Percentiles rank a stretch among this genome's conserved stretches.
Evolutionary conservation across 2,113 vertebrate species (phyloP).

Genomic region (Mustelus asterias): DNA sequence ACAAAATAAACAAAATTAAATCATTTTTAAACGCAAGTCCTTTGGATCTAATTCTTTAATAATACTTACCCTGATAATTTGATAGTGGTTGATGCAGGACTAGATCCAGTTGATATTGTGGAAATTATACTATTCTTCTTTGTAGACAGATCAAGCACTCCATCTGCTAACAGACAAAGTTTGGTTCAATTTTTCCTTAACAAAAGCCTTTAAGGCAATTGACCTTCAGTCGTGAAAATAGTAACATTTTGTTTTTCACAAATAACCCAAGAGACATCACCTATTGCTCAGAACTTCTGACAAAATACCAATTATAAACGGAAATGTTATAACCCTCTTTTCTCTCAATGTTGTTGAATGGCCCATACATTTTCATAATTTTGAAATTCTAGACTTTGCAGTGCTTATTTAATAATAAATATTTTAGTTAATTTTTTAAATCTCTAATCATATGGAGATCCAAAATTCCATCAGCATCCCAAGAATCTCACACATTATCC

Average conservation of each 20-base stretch:
- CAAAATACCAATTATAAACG: not conserved
- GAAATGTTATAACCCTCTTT: not conserved
- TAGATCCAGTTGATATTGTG: conserved; percentile 64
- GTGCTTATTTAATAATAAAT: not conserved
- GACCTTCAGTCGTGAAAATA: not conserved
- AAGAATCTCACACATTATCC: not conserved
- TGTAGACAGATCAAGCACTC: conserved; percentile 89
- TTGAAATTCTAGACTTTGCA: not conserved
- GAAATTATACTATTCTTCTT: conserved; percentile 74
- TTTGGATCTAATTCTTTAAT: not conserved
- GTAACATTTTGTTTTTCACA: not conserved
- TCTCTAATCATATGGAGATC: not conserved
- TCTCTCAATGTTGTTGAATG: not conserved
- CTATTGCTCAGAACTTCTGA: not conserved
- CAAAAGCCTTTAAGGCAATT: not conserved
- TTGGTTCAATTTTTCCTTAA: conserved; percentile 8
- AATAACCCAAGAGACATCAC: not conserved
- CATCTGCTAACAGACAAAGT: conserved; percentile 62
- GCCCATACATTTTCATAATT: not conserved
- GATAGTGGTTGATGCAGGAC: conserved; percentile 48
- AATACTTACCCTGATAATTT: conserved; percentile 76
- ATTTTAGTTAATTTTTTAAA: not conserved
- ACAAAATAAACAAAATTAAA: not conserved
- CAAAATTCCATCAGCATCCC: not conserved
- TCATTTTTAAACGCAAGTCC: not conserved